Base-by-base conservation (phyloP, 2,888 invertebrate genomes). In the Diplazon laetatorius region DNA sequence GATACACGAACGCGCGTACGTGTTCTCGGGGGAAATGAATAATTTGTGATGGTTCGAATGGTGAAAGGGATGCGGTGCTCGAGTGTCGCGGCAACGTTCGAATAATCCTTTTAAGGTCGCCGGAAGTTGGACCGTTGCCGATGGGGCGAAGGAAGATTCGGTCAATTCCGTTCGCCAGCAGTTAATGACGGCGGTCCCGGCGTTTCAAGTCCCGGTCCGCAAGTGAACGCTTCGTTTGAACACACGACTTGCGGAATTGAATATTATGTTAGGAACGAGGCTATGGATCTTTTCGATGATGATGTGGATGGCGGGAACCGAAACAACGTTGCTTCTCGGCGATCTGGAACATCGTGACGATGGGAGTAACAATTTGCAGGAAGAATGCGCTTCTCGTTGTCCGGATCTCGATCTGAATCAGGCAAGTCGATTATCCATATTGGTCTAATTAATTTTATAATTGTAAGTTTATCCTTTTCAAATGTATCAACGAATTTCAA, bases 261-360 rank as follows among this genome's bases (percentile, higher is more conserved):
- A 82, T 88, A 90, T 89, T 89, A 89, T 89, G 89, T 86, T 89
- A 86, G 86, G 82, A 80, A 86, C 83, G 78, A 82, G 84, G 87
- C 82, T 87, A 88, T 90, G 88, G 59, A 80, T 81, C 50, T 59
- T 87, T 57, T 57, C 87, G 82, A 87, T 82, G 85, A 82, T 89
- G 85, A 62, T 89, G 85, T 84, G 85, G 84, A 80, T 88, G 84
- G 85, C 83, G 81, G 86, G 83, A 81, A 78, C 82, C 83, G 86
- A 80, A 69, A 57, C 57, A 57, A 85, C 87, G 72, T 80, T 89
- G 68, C 84, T 89, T 77, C 88, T 88, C 44, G 88, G 86, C 30
- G 86, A 82, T 71, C 82, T 84, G 76, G 87, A 89, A 55, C 83
- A 86, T 69, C 81, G 82, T 22, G 65, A 65, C 39, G 62, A 81